A percentile compares a stretch with the other conserved stretches of the same genome.
Evolutionary conservation across 2,888 invertebrate genomes (phyloP).

Genomic region (Philopedon plagiatum): DNA sequence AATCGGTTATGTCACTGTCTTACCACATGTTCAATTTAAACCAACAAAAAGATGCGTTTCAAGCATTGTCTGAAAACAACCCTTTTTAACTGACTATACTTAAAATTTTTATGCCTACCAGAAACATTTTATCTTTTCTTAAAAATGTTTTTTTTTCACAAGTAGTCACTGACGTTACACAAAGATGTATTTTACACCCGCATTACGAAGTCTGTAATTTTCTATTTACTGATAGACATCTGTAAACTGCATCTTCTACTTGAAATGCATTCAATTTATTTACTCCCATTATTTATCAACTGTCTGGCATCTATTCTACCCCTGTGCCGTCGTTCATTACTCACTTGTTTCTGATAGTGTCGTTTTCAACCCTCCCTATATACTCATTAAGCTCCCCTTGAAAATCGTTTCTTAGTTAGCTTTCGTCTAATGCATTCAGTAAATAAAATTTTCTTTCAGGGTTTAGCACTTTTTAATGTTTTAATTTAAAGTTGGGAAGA

Average conservation of each 20-base stretch:
- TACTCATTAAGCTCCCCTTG: constrained; percentile 47
- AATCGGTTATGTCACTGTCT: too few relatives aligned
- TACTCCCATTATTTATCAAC: constrained; percentile 45
- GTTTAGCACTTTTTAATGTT: constrained; percentile 34
- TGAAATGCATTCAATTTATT: constrained; percentile 50
- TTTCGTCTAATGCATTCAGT: constrained; percentile 34
- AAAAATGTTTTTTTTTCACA: too few relatives aligned
- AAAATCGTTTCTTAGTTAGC: constrained; percentile 39
- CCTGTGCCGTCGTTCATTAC: constrained; percentile 43
- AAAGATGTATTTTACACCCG: too few relatives aligned
- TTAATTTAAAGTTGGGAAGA: constrained; percentile 21
- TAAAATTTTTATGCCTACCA: too few relatives aligned
- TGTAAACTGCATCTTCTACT: constrained; percentile 25
- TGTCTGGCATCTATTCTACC: constrained; percentile 36
- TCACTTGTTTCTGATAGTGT: constrained; percentile 52
- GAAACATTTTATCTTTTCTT: too few relatives aligned
- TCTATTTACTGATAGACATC: background rate
- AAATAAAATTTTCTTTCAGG: constrained; percentile 39
- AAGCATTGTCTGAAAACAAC: too few relatives aligned
- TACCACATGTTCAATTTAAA: too few relatives aligned
- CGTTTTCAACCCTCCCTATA: constrained; percentile 48
- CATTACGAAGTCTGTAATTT: background rate
- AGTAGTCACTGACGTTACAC: too few relatives aligned
- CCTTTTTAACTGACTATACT: too few relatives aligned
- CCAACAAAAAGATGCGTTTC: too few relatives aligned